These are phyloP conservation scores for Yponomeuta evonymella DNA, from an alignment of 2,888 invertebrate genomes.

Conservation along the genomic window DNA sequence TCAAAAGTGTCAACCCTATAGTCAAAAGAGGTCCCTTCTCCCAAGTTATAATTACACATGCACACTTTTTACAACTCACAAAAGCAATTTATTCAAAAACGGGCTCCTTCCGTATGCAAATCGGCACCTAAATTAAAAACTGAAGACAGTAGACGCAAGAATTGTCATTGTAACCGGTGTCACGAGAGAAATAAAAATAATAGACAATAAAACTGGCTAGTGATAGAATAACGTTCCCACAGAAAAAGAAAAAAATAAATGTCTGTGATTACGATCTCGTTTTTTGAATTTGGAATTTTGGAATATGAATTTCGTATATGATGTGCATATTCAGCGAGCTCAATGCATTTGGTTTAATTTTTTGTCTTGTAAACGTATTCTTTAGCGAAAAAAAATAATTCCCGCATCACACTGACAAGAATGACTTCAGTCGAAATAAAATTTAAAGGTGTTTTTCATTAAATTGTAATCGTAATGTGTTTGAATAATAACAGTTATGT, in stretches of 20 bases:
- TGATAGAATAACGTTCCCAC: constrained; percentile 44
- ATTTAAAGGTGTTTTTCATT: too few relatives aligned
- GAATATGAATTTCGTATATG: not conserved
- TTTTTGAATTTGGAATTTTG: not conserved
- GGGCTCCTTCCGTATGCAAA: constrained; percentile 18
- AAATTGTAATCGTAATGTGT: too few relatives aligned
- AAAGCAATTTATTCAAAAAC: constrained; percentile 6
- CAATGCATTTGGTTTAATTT: not conserved
- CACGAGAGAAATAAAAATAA: constrained; percentile 6
- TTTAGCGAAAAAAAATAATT: too few relatives aligned
- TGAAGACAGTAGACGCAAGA: constrained; percentile 47
- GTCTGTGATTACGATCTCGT: constrained; percentile 24
- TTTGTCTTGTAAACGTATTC: not conserved
- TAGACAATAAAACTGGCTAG: not conserved
- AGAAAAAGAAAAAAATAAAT: constrained; percentile 37
- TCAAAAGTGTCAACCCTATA: constrained; percentile 25
- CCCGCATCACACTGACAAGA: too few relatives aligned
- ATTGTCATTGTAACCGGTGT: constrained; percentile 45
- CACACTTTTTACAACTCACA: constrained; percentile 2
- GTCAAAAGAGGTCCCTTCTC: not conserved
- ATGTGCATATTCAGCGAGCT: not conserved
- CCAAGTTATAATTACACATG: constrained; percentile 12
- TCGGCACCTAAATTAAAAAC: constrained; percentile 49
- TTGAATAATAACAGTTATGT: too few relatives aligned
- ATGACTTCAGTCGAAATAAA: too few relatives aligned